Conservation (phyloP, 2,113 vertebrate genomes). For the Steatornis caripensis region DNA sequence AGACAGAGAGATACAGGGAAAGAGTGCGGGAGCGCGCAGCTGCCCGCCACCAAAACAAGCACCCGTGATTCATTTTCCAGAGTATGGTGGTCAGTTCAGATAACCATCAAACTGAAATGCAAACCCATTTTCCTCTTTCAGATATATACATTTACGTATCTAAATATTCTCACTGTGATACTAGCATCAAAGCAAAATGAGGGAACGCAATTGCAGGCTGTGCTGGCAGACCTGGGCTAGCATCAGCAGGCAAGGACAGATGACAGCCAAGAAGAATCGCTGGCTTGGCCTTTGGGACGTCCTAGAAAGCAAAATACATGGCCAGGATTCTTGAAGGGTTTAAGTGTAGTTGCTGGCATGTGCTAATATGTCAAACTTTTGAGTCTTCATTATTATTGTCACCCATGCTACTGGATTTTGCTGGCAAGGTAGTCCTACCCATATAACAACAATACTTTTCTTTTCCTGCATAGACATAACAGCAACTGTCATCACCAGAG, state of each 20-base stretch:
- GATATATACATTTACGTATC: neutral
- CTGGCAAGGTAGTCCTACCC: neutral
- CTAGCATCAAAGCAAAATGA: neutral
- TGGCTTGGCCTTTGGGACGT: neutral
- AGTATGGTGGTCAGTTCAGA: neutral
- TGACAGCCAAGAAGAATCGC: neutral
- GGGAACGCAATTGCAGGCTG: neutral
- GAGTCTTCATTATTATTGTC: neutral
- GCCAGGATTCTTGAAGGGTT: neutral
- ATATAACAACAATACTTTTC: neutral
- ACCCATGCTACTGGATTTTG: neutral
- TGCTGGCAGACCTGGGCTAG: neutral
- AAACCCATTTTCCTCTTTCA: neutral
- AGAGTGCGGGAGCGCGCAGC: neutral
- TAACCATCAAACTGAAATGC: neutral
- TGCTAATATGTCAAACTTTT: neutral
- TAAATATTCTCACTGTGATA: neutral
- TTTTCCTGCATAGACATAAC: neutral
- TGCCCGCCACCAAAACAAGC: rapidly evolving
- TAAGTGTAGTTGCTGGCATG: neutral
- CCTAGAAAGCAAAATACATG: neutral
- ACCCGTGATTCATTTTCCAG: neutral
- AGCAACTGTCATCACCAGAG: neutral
- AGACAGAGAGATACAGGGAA: neutral
- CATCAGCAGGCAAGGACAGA: neutral